phyloP scores from a whole-genome alignment of 2,113 vertebrate species.

The Trachemys scripta region DNA sequence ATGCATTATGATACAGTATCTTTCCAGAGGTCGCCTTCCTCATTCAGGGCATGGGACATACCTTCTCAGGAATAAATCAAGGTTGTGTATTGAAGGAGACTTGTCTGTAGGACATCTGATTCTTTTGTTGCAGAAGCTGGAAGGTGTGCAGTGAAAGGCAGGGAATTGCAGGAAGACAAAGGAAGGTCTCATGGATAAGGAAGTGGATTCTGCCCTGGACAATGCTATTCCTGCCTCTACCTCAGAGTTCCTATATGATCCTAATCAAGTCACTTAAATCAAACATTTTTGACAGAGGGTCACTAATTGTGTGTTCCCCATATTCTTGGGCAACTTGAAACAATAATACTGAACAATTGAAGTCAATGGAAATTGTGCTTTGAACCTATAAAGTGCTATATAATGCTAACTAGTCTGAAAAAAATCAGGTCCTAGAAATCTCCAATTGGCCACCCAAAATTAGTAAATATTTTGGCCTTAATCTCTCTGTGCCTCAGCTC shows the following conservation, averaged over 20 bases:
- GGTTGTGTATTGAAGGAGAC: too few species aligned
- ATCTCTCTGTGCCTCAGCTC: neutral
- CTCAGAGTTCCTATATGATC: rapidly evolving
- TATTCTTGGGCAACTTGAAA: neutral
- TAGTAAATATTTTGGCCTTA: slow-evolving; percentile 3
- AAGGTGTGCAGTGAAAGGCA: too few species aligned
- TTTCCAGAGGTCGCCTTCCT: too few species aligned
- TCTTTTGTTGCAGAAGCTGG: too few species aligned
- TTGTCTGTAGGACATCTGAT: too few species aligned
- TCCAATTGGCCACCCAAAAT: neutral
- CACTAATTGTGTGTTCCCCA: neutral
- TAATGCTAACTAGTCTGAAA: neutral
- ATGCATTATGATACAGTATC: too few species aligned
- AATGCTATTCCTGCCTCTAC: neutral
- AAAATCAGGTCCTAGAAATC: neutral
- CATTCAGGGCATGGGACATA: too few species aligned
- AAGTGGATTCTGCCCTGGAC: rapidly evolving
- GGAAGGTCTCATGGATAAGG: neutral
- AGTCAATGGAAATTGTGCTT: neutral
- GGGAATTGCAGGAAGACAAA: neutral
- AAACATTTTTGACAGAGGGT: neutral
- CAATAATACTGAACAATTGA: neutral
- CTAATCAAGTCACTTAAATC: neutral
- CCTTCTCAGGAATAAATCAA: too few species aligned
- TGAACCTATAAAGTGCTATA: slow-evolving; percentile 21